These are phyloP conservation scores for Lamprologus callipterus DNA, from an alignment of 2,113 vertebrate genomes.

Conservation along the genomic window DNA sequence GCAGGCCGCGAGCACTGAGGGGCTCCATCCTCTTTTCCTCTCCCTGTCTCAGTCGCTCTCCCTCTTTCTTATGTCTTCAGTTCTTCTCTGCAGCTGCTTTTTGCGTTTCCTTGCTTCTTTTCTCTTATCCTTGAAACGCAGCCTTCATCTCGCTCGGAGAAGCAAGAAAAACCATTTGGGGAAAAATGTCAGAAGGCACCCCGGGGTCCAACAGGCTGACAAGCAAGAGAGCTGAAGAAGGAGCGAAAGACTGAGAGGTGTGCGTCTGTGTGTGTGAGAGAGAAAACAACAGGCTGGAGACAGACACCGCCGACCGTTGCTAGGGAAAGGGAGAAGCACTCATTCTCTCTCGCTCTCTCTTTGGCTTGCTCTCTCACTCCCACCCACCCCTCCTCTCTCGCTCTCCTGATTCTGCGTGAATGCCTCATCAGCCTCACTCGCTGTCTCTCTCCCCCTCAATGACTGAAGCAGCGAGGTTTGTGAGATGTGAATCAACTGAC, in stretches of 20 bases:
- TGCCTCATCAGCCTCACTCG: background rate
- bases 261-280: conserved; percentile 7
- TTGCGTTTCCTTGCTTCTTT: background rate
- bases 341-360: conserved; percentile 26
- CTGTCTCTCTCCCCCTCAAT: background rate
- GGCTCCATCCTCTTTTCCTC: conserved; percentile 82
- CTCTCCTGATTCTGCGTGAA: background rate
- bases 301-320: conserved; percentile 60
- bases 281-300: conserved; percentile 63
- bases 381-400: conserved; percentile 10
- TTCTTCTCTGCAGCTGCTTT: background rate
- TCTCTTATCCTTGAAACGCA: conserved; percentile 52
- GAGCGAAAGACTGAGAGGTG: background rate
- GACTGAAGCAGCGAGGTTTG: background rate
- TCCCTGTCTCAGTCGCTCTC: conserved; percentile 14
- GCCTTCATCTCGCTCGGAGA: conserved; percentile 63
- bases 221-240: background rate
- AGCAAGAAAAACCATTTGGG: conserved; percentile 3
- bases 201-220: conserved; percentile 39
- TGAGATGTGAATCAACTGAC: background rate
- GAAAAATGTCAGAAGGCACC: conserved; percentile 19
- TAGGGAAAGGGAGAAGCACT: conserved; percentile 67
- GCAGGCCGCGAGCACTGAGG: conserved; percentile 87
- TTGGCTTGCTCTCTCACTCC: conserved; percentile 29
- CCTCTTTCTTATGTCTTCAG: conserved; percentile 1